A percentile compares a stretch with the other conserved stretches of the same genome.
phyloP scores from a whole-genome alignment of 2,888 invertebrate species.

The Heliconius cydno region DNA sequence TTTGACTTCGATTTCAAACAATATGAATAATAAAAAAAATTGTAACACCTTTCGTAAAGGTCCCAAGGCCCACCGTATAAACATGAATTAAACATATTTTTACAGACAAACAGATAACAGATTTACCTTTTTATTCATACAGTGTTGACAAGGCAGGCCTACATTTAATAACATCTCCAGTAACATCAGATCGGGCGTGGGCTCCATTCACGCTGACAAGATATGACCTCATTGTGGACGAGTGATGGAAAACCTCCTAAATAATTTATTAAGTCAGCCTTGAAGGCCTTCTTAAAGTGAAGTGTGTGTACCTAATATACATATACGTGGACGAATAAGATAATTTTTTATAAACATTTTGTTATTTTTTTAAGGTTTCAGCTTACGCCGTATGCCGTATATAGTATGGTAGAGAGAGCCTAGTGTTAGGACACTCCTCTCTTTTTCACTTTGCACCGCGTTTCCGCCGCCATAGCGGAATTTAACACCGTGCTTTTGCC shows the following conservation, averaged over 20 bases:
- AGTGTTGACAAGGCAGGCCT: conserved; percentile 19
- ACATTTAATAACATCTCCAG: conserved; percentile 14
- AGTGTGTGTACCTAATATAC: background rate
- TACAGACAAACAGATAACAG: too few species aligned
- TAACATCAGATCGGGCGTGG: conserved; percentile 35
- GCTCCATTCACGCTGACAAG: conserved; percentile 34
- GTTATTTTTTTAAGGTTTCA: background rate
- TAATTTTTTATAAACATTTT: background rate
- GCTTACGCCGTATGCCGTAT: too few species aligned
- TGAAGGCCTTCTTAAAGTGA: conserved; percentile 15
- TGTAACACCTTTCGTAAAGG: background rate
- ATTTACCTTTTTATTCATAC: conserved; percentile 7
- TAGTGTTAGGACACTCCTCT: too few species aligned
- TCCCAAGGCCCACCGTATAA: background rate
- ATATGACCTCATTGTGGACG: conserved; percentile 44
- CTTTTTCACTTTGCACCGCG: too few species aligned
- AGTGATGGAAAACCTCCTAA: conserved; percentile 43
- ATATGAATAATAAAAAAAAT: background rate
- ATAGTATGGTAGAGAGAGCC: too few species aligned
- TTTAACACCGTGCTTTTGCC: too few species aligned
- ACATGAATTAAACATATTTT: background rate
- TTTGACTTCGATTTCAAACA: too few species aligned
- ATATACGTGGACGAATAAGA: background rate
- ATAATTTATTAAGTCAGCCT: conserved; percentile 39
- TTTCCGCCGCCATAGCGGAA: too few species aligned